Base-by-base conservation (phyloP, 1,140 invertebrate genomes). In the Caerostris extrusa region DNA sequence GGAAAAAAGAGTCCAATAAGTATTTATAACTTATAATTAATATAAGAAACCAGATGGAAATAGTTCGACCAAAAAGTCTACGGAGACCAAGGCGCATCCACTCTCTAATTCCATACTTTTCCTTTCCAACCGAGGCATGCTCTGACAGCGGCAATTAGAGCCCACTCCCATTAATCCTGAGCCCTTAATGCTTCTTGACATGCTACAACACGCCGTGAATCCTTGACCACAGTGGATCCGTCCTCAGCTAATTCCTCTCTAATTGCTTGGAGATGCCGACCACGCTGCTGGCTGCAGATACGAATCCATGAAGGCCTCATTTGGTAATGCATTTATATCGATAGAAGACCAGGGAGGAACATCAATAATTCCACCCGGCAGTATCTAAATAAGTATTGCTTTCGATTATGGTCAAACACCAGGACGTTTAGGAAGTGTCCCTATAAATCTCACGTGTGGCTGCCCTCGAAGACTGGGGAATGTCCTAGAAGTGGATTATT, bases 381-480 rank as follows among this genome's bases (percentile, higher is more conserved):
- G 56, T 58, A 58, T 58, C 56, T 85, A 58, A 85, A 85, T 85
- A 85, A 85, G 7, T 85, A 85, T 85, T 57, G 83, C 57, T 60
- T 85, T 58, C n/a, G 82, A 83, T 83, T 58, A 83, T 8, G 19
- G 19, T 53, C 34, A 50, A 50, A 34, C 69, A 50, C 34, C 34
- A 34, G 34, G 34, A 34, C 10, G 69, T 64, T 64, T 17, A 64
- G 61, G 10, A 64, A 64, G 61, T 17, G 34, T 5, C n/a, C 61
- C n/a, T 64, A 64, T 10, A 64, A 64, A 64, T 64, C 61, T 17
- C 61, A 17, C 61, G n/a, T 64, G 61, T 17, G 61, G 12, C 34
- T 34, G 34, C 10, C 61, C n/a, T 10, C 12, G 7, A 64, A 64
- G 61, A 64, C 4, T 64, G 3, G 1, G 61, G 5, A 64, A 17